Percentiles rank a stretch among this genome's conserved stretches.
phyloP scores from a whole-genome alignment of 1,140 invertebrate species.

The Nasonia giraulti region DNA sequence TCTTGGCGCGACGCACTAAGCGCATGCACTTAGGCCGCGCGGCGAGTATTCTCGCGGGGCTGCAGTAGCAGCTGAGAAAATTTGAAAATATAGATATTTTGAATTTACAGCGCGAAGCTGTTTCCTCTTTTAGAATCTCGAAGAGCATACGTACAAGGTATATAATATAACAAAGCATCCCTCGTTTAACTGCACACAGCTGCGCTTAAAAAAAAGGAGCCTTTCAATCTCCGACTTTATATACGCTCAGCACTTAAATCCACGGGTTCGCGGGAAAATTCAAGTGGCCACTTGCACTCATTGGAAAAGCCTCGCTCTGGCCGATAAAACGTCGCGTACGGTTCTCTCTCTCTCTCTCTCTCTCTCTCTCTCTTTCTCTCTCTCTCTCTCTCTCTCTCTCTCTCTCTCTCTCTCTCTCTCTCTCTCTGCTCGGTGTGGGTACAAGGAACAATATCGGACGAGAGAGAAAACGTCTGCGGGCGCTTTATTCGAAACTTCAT shows the following conservation, averaged over 20 bases:
- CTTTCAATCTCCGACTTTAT: background rate
- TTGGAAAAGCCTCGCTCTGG: background rate
- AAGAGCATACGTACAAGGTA: too few relatives aligned
- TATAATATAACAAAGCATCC: too few relatives aligned
- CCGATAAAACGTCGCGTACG: too few relatives aligned
- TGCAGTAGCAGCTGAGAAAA: background rate
- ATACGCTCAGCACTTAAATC: background rate
- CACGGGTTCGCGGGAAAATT: background rate
- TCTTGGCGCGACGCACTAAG: background rate
- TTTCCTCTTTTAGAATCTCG: background rate
- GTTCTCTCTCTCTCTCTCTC: too few relatives aligned
- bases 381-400: too few relatives aligned
- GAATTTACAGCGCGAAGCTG: background rate
- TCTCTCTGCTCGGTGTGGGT: background rate
- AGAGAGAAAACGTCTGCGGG: too few relatives aligned
- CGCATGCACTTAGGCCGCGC: slow-evolving; percentile 6
- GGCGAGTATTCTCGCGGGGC: background rate
- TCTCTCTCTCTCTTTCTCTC: background rate
- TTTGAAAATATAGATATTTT: background rate
- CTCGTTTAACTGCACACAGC: too few relatives aligned
- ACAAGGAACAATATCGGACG: background rate
- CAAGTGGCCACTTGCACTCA: background rate
- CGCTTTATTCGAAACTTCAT: background rate
- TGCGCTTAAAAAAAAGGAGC: background rate
- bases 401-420: background rate